A percentile compares a stretch with the other conserved stretches of the same genome.
These are phyloP conservation scores for Corythornis cristatus DNA, from an alignment of 2,113 vertebrate species.

Conservation along the genomic window DNA sequence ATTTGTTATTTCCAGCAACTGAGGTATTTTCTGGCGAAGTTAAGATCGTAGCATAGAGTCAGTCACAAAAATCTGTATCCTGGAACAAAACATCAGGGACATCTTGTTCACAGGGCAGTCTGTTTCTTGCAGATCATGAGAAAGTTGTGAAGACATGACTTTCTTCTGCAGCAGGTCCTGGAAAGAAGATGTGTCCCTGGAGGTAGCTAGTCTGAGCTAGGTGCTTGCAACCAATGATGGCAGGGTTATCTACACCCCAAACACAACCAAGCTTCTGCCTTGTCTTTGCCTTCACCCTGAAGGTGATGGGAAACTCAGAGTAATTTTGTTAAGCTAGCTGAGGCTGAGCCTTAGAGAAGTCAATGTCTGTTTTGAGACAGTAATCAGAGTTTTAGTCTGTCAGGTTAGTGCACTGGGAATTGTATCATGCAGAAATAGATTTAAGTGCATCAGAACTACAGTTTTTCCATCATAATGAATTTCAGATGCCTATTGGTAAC, in stretches of 20 bases:
- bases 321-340: not conserved
- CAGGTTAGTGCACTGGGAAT: not conserved
- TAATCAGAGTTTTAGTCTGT: not conserved
- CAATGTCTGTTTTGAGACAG: not conserved
- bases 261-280: not conserved
- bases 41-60: not conserved
- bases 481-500: not conserved
- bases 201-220: not conserved
- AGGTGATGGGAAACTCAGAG: not conserved
- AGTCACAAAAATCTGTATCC: not conserved
- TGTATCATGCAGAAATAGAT: not conserved
- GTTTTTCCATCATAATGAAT: not conserved
- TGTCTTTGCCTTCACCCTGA: not conserved
- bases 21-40: not conserved
- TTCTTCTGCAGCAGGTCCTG: not conserved
- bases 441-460: not conserved
- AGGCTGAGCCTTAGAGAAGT: not conserved
- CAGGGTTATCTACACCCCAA: not conserved
- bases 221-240: not conserved
- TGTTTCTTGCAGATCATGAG: not conserved
- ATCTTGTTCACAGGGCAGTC: not conserved
- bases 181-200: fast-evolving
- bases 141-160: fast-evolving
- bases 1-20: not conserved
- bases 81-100: not conserved